Evolutionary conservation across 2,888 invertebrate species (phyloP).

Genomic region (Plebejus argus): DNA sequence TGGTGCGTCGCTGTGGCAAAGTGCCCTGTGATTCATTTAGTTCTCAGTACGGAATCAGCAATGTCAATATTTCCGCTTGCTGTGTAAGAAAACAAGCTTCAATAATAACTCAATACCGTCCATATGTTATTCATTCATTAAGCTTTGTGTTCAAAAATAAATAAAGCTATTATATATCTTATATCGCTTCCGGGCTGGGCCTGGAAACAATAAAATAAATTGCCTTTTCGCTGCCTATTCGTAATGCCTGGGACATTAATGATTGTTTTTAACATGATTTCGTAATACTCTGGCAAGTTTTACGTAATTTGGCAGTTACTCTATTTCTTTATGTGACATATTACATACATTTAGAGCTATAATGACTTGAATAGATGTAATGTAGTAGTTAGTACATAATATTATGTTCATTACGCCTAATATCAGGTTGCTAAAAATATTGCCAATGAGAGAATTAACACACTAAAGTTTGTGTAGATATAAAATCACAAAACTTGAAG

Average conservation of each 20-base stretch:
- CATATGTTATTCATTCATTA: conserved; percentile 35
- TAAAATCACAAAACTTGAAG: not conserved
- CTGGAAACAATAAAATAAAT: not conserved
- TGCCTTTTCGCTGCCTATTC: not conserved
- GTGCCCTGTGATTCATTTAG: conserved; percentile 54
- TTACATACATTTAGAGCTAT: not conserved
- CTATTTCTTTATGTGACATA: not conserved
- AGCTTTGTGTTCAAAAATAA: not conserved
- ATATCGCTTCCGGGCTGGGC: not conserved
- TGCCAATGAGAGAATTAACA: not conserved
- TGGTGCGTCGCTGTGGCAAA: conserved; percentile 38
- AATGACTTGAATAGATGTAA: not conserved
- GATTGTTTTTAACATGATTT: not conserved
- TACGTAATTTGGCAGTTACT: not conserved
- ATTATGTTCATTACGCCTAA: not conserved
- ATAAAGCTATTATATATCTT: not conserved
- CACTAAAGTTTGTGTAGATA: not conserved
- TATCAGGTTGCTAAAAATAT: not conserved
- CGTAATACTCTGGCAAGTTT: not conserved
- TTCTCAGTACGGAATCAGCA: conserved; percentile 54
- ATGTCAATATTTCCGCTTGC: conserved; percentile 28
- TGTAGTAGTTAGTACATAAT: too few relatives aligned
- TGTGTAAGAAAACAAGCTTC: conserved; percentile 15
- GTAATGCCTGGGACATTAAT: not conserved
- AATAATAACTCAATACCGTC: conserved; percentile 1